These are phyloP conservation scores for Rosalia funebris DNA, from an alignment of 2,888 invertebrate species.

Conservation along the genomic window DNA sequence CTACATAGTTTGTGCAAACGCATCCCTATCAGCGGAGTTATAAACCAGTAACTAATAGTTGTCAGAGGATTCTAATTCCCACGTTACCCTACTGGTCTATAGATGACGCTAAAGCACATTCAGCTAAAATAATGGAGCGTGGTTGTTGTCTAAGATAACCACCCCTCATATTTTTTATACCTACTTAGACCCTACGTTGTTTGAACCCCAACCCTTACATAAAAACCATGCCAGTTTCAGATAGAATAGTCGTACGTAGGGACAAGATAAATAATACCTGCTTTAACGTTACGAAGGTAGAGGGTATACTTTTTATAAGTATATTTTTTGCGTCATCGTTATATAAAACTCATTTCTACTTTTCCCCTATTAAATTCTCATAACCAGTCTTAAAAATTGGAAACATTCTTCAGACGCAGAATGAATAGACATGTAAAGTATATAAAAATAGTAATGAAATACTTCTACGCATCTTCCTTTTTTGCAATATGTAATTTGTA, in stretches of 20 bases:
- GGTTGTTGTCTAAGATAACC: constrained; percentile 21
- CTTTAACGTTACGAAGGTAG: no score
- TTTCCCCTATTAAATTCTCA: no score
- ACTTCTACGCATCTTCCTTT: no score
- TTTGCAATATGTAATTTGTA: no score
- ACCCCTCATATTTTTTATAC: constrained; percentile 35
- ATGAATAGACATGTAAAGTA: no score
- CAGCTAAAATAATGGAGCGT: background rate
- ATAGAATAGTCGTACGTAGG: constrained; percentile 15
- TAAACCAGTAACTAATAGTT: constrained; percentile 7
- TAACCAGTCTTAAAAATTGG: no score
- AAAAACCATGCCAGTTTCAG: constrained; percentile 26
- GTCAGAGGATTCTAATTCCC: background rate
- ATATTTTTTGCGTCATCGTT: no score
- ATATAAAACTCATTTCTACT: no score
- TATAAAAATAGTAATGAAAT: no score
- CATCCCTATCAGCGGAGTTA: background rate
- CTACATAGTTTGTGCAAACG: background rate
- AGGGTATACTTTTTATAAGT: no score
- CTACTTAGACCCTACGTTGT: constrained; percentile 8
- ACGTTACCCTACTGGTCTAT: constrained; percentile 21
- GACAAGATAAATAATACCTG: background rate
- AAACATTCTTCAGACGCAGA: no score
- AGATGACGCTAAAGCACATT: constrained; percentile 27
- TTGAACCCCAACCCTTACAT: constrained; percentile 22